Percentiles rank a stretch among this genome's conserved stretches.
phyloP scores from a whole-genome alignment of 2,888 invertebrate genomes.

The Xanthorhoe designata region DNA sequence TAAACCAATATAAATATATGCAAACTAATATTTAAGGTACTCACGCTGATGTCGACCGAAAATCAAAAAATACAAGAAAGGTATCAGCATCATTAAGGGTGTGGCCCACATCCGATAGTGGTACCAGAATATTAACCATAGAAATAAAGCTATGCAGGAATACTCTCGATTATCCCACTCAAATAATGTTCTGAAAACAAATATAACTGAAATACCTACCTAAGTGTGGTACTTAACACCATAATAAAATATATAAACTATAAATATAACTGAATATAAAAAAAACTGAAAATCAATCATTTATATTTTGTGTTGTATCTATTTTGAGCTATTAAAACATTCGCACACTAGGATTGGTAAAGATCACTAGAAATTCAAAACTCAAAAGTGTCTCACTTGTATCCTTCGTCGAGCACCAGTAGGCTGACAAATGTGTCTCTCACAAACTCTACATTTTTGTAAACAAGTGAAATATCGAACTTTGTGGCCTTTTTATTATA shows the following conservation, averaged over 20 bases:
- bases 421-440: constrained; percentile 60
- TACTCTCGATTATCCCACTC: constrained; percentile 75
- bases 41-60: constrained; percentile 56
- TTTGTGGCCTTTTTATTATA: constrained; percentile 66
- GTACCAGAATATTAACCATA: constrained; percentile 72
- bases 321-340: no score
- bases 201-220: constrained; percentile 2
- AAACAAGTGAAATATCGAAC: constrained; percentile 68
- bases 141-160: constrained; percentile 53
- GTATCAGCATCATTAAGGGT: constrained; percentile 61
- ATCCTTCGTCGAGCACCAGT: constrained; percentile 59
- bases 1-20: no score
- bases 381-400: constrained; percentile 60
- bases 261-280: no score
- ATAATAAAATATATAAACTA: no score
- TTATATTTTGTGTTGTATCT: no score
- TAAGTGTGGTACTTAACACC: no score
- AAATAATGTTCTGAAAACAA: constrained; percentile 61
- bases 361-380: no score
- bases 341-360: no score
- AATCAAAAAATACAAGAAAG: constrained; percentile 64
- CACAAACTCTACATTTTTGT: constrained; percentile 69
- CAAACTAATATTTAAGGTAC: constrained; percentile 34
- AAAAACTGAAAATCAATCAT: no score
- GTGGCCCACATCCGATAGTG: constrained; percentile 65